Evolutionary conservation across 2,888 invertebrate genomes (phyloP), one percentile per base, ranked within the genome.

Genomic region (Cephus runcator): DNA sequence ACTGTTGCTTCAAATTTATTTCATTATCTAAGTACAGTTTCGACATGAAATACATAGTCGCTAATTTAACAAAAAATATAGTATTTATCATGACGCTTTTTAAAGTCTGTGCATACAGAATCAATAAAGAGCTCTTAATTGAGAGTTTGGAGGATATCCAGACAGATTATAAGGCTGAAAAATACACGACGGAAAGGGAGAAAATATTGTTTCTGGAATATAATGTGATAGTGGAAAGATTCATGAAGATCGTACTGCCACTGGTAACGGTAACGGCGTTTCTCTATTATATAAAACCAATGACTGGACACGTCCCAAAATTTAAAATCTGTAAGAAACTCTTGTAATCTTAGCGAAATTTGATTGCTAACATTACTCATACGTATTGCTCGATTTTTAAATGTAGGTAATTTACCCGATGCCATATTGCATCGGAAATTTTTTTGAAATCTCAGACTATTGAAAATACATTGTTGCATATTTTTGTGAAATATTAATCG

Each of bases 391-490:
- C 1, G 40, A 40, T 40, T 40, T 40, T 15, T 34, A 69, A 69
- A 68, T 68, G 3, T 12, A 68, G 9, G 34, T n/a, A 75, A 75
- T 69, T 23, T 33, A 56, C 31, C 0, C 56, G 30, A 33, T 69
- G 33, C 69, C 75, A 15, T 75, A 69, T 34, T 15, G 69, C 31
- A 34, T 68, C 34, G 68, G 9, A n/a, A 75, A 33, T 31, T 69
- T 71, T n/a, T 79, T 75, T 36, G 76, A 79, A n/a, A 56, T 79
- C 40, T 33, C 76, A 12, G 76, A 79, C 4, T 40, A 40, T 40
- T 15, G 1, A 15, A 40, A 40, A 40, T 40, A 15, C 4, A 4
- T 40, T 40, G 15, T 40, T 15, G 40, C 4, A 15, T 77, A 77
- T 33, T 0, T 73, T 6, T 81, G 75, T 33, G 40, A 80, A 73